Evolutionary conservation across 2,113 vertebrate species (phyloP).

Genomic region (Falco punctatus): DNA sequence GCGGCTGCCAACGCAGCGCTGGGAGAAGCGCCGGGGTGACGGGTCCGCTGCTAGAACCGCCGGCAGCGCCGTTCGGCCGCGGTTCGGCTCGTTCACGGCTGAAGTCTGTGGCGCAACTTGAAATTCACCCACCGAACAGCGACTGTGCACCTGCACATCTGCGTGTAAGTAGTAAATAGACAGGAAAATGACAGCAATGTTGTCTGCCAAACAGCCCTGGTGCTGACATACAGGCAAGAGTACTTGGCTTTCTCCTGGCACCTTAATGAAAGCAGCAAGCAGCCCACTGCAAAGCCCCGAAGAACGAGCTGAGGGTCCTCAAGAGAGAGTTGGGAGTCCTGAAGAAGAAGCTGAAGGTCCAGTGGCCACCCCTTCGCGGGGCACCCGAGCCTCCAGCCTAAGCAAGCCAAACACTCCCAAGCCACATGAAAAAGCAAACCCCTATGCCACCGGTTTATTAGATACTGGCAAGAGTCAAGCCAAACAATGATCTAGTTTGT

Average conservation of each 20-base stretch:
- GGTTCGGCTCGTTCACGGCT: not conserved
- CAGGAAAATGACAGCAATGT: not conserved
- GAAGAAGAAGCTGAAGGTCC: not conserved
- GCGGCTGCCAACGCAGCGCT: not conserved
- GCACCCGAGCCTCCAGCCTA: not conserved
- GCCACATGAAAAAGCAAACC: not conserved
- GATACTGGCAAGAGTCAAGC: not conserved
- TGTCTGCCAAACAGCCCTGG: not conserved
- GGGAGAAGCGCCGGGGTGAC: not conserved
- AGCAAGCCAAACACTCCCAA: not conserved
- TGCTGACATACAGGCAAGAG: not conserved
- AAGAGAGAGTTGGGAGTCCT: not conserved
- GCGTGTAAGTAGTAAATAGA: not conserved
- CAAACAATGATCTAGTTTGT: not conserved
- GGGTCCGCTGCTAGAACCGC: not conserved
- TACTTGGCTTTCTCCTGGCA: not conserved
- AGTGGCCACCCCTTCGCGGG: not conserved
- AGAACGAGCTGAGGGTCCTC: not conserved
- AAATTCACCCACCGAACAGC: not conserved
- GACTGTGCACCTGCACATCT: not conserved
- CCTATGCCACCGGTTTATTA: not conserved
- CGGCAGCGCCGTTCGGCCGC: not conserved
- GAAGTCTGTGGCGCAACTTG: not conserved
- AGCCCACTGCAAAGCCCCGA: not conserved
- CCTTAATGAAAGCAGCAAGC: not conserved